Evolutionary conservation across 2,797 vertebrate genomes (phyloP).

Genomic region (Pangasius larnaudii): DNA sequence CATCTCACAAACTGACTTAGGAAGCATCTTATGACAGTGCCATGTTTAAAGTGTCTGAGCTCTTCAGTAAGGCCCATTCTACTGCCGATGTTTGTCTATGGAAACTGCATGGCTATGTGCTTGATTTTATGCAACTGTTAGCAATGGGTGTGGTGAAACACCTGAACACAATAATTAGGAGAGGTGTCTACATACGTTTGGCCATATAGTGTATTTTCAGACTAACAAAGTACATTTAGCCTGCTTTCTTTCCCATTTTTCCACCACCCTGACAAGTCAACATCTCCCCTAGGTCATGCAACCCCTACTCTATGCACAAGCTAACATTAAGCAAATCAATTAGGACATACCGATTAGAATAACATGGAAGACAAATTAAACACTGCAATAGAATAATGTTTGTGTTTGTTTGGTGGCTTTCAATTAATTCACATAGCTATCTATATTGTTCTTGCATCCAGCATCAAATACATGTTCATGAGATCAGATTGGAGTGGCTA

Average conservation of each 20-base stretch:
- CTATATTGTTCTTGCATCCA: background rate
- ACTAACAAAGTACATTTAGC: background rate
- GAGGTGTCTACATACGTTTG: background rate
- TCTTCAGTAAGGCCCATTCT: background rate
- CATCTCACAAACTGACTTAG: conserved; percentile 4
- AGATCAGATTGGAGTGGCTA: background rate
- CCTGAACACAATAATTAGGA: background rate
- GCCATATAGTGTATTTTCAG: background rate
- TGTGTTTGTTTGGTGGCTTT: background rate
- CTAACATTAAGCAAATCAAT: background rate
- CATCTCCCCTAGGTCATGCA: background rate
- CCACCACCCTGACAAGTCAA: background rate
- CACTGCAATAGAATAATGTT: background rate
- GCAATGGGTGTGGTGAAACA: background rate
- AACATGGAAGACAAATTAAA: background rate
- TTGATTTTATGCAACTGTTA: background rate
- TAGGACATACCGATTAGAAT: background rate
- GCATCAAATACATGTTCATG: background rate
- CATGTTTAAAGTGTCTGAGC: background rate
- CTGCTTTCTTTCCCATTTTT: background rate
- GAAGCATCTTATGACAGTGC: background rate
- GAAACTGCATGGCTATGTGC: background rate
- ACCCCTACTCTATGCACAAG: too few species aligned
- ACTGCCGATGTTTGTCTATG: background rate
- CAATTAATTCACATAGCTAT: background rate